Conservation (phyloP, 2,888 invertebrate genomes). For the Notodonta ziczac region DNA sequence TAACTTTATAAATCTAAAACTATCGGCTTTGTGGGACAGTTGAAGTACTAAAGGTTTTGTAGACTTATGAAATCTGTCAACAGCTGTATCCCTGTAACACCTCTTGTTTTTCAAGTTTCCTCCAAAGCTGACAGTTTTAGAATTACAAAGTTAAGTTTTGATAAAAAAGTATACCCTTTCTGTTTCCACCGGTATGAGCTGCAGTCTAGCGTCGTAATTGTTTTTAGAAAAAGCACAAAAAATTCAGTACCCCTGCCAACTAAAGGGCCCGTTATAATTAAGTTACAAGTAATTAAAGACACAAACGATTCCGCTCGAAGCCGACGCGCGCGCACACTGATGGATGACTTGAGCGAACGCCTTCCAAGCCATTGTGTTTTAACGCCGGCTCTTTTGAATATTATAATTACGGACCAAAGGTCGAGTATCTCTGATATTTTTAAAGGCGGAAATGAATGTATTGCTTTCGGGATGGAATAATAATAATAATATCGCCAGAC, state of each 20-base stretch:
- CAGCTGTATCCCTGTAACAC: no score
- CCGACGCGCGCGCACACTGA: conserved; percentile 29
- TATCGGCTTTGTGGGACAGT: no score
- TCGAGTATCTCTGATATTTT: conserved; percentile 3
- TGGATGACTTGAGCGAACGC: conserved; percentile 40
- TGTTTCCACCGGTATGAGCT: no score
- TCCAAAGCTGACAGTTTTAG: no score
- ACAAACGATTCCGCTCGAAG: conserved; percentile 23
- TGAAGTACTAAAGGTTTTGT: no score
- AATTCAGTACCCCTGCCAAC: conserved; percentile 22
- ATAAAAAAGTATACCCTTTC: no score
- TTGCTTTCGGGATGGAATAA: background rate
- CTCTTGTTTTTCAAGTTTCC: no score
- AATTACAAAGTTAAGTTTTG: no score
- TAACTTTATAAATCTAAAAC: no score
- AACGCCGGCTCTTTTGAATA: conserved; percentile 25
- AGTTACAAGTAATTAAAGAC: conserved; percentile 56
- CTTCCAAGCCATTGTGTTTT: conserved; percentile 35
- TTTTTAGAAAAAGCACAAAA: conserved; percentile 12
- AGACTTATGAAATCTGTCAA: no score
- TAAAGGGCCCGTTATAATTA: conserved; percentile 46
- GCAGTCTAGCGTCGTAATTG: no score
- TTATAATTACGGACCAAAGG: conserved; percentile 38
- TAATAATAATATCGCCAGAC: no score
- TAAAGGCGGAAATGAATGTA: conserved; percentile 21